Evolutionary conservation across 35 echinoderm and acorn worm species (phyloP).

Genomic region (Stichopus chloronotus): DNA sequence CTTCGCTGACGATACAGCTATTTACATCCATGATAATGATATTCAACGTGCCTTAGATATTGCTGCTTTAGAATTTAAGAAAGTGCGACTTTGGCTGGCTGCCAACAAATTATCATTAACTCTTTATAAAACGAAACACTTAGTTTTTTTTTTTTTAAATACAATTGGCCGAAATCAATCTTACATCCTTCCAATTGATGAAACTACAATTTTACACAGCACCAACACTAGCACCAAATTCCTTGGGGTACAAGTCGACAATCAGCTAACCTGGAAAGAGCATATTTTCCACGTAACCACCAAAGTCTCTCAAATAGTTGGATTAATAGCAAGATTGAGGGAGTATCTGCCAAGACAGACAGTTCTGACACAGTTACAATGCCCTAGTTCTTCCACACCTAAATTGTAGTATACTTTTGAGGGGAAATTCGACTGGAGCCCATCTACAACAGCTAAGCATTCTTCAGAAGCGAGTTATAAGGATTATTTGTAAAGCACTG

Average conservation of each 20-base stretch:
- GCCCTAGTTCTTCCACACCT: background rate
- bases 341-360: background rate
- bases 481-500: background rate
- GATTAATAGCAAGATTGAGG: background rate
- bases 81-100: background rate
- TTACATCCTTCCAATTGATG: background rate
- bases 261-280: background rate
- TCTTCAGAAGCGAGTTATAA: no score
- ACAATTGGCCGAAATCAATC: background rate
- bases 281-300: background rate
- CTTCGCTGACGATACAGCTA: background rate
- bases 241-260: background rate
- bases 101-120: background rate
- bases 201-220: background rate
- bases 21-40: slow-evolving; percentile 11
- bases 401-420: background rate
- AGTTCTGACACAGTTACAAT: background rate
- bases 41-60: slow-evolving; percentile 7
- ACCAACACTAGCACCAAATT: background rate
- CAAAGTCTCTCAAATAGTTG: background rate
- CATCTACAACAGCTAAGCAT: background rate
- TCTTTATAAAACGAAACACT: background rate
- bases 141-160: background rate
- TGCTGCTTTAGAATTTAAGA: background rate
- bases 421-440: background rate